These are phyloP conservation scores for Calosoma granatense DNA, from an alignment of 1,140 invertebrate genomes.

Conservation along the genomic window DNA sequence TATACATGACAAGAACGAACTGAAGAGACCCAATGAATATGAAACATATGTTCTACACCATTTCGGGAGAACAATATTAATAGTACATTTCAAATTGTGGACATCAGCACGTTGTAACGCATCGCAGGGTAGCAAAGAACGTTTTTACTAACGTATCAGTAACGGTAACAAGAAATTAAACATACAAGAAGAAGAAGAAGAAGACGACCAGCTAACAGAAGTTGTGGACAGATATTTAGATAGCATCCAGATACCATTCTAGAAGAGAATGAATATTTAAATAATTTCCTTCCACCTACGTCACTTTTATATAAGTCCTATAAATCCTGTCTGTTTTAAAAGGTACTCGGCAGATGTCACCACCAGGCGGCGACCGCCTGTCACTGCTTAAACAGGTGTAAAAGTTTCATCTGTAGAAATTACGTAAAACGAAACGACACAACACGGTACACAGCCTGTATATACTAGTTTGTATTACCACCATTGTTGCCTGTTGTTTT, in stretches of 20 bases:
- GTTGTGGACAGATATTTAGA: no score
- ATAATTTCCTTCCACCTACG: neutral
- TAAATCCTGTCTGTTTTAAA: neutral
- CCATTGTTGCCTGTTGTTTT: no score
- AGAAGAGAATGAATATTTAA: neutral
- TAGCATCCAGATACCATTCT: no score
- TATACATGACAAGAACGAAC: neutral
- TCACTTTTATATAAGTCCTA: neutral
- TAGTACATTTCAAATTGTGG: neutral
- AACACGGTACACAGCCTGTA: no score
- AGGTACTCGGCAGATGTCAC: neutral
- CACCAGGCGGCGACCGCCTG: neutral
- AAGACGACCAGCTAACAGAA: no score
- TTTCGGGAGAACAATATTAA: neutral
- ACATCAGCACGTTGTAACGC: neutral
- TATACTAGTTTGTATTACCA: no score
- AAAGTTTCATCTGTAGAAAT: neutral
- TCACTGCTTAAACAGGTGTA: neutral
- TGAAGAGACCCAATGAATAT: neutral
- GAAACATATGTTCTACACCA: neutral
- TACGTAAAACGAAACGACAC: no score
- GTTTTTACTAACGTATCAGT: no score
- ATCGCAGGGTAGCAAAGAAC: no score
- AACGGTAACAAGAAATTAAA: no score
- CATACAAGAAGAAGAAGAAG: no score